A percentile compares a stretch with the other conserved stretches of the same genome.
Evolutionary conservation across 2,113 vertebrate genomes (phyloP).

Genomic region (Accipiter cooperii): DNA sequence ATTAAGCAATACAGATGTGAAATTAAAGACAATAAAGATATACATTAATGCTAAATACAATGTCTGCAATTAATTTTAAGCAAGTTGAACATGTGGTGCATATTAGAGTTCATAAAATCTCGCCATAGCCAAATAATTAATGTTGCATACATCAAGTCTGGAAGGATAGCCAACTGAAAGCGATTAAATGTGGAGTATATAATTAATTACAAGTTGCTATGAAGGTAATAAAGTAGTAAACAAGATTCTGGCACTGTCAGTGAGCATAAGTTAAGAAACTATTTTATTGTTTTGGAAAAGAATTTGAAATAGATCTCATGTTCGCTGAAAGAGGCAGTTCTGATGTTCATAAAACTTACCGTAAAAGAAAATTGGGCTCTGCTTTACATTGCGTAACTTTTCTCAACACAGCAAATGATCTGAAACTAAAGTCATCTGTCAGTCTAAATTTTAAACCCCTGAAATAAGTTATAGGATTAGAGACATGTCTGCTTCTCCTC

Average conservation of each 20-base stretch:
- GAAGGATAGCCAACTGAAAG: neutral
- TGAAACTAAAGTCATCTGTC: neutral
- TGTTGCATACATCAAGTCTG: neutral
- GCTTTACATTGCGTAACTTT: neutral
- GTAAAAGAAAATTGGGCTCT: neutral
- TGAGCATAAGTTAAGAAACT: neutral
- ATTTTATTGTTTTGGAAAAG: neutral
- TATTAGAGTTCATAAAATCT: neutral
- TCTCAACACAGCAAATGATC: neutral
- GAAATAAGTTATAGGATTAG: neutral
- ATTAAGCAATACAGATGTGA: neutral
- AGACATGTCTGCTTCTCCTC: neutral
- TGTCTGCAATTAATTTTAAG: neutral
- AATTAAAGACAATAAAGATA: neutral
- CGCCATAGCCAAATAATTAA: neutral
- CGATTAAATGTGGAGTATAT: neutral
- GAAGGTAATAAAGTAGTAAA: neutral
- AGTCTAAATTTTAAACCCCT: neutral
- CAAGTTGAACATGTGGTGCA: neutral
- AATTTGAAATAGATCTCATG: neutral
- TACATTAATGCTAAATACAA: neutral
- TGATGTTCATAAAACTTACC: neutral
- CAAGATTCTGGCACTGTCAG: neutral
- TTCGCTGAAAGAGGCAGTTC: neutral
- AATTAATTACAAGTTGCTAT: neutral